Conservation (phyloP, 2,888 invertebrate genomes). For the Phoenoteleia sp. region DNA sequence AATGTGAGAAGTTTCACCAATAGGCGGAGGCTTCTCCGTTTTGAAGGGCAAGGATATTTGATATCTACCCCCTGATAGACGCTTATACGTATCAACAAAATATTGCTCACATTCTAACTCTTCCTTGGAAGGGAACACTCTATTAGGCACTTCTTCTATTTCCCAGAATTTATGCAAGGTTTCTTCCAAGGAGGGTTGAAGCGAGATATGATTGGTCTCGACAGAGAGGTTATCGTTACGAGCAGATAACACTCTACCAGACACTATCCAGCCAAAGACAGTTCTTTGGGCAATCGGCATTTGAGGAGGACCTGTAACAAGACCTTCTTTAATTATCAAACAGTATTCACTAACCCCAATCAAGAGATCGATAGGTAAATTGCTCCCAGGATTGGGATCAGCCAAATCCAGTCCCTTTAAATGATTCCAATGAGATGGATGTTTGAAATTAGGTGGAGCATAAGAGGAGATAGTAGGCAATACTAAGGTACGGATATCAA, state of each 20-base stretch:
- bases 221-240: too few species aligned
- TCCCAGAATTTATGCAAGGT: background rate
- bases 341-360: background rate
- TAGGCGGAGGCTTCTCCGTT: background rate
- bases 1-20: slow-evolving; percentile 2
- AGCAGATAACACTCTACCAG: background rate
- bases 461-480: background rate
- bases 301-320: background rate
- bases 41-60: slow-evolving; percentile 19
- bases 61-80: background rate
- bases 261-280: background rate
- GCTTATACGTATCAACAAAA: background rate
- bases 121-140: background rate
- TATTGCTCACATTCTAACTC: too few species aligned
- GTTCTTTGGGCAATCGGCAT: background rate
- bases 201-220: background rate
- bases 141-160: background rate
- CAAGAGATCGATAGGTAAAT: background rate
- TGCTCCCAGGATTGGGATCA: background rate
- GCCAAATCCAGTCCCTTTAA: background rate
- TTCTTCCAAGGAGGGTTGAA: background rate
- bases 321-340: background rate
- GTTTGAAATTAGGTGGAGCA: background rate
- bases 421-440: background rate
- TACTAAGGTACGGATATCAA: background rate